These are phyloP conservation scores for Oreochromis aureus DNA, from an alignment of 2,113 vertebrate species.

Conservation along the genomic window DNA sequence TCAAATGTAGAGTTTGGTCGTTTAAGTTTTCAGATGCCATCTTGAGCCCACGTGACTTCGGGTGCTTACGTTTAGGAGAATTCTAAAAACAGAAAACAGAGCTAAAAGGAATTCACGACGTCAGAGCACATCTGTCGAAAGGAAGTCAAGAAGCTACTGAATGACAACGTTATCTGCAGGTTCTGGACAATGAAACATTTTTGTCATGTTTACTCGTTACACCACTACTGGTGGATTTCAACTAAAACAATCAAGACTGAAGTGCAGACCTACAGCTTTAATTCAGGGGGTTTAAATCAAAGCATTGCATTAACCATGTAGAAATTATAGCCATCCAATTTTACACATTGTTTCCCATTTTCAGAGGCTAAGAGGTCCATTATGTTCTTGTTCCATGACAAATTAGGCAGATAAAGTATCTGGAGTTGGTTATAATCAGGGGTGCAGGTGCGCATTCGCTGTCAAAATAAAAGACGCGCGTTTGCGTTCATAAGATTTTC, in stretches of 20 bases:
- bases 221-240: not conserved
- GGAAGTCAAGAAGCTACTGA: not conserved
- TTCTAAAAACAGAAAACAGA: constrained; percentile 23
- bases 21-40: constrained; percentile 5
- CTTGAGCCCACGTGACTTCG: not conserved
- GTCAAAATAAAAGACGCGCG: too few relatives aligned
- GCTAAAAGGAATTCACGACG: not conserved
- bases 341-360: not conserved
- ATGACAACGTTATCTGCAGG: not conserved
- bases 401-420: not conserved
- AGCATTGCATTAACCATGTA: not conserved
- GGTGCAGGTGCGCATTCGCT: too few relatives aligned
- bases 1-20: constrained; percentile 39
- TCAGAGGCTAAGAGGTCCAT: not conserved
- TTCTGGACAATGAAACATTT: not conserved
- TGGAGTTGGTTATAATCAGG: not conserved
- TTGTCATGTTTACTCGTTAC: not conserved
- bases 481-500: too few relatives aligned
- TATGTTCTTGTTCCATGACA: not conserved
- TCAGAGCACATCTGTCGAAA: not conserved
- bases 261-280: not conserved
- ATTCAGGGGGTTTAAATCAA: not conserved
- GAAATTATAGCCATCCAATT: not conserved
- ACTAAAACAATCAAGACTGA: not conserved
- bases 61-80: not conserved